A percentile compares a stretch with the other conserved stretches of the same genome.
Evolutionary conservation across 2,797 vertebrate species (phyloP).

Genomic region (Carduelis carduelis): DNA sequence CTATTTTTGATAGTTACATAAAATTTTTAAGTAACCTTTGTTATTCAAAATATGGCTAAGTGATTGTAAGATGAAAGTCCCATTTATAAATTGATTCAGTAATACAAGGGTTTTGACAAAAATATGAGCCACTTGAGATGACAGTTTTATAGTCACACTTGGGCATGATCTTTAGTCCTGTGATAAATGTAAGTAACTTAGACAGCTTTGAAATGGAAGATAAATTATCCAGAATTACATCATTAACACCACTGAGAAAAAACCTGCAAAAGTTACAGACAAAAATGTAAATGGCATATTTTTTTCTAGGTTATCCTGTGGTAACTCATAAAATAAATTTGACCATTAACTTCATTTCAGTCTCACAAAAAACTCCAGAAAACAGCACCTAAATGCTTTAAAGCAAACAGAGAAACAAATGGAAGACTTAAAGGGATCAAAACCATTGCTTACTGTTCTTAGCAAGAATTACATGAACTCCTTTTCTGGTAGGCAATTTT

Average conservation of each 20-base stretch:
- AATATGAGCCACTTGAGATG: neutral
- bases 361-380: neutral
- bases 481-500: neutral
- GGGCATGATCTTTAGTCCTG: neutral
- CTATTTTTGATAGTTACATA: neutral
- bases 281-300: neutral
- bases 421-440: neutral
- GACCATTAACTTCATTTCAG: neutral
- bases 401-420: neutral
- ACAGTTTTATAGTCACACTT: neutral
- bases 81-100: neutral
- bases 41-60: neutral
- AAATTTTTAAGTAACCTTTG: rapidly evolving
- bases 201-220: neutral
- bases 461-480: neutral
- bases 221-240: neutral
- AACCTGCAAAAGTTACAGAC: neutral
- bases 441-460: neutral
- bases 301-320: neutral
- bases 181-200: neutral
- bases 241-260: neutral
- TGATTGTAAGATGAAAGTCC: neutral
- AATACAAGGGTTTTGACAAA: neutral
- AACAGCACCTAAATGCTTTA: neutral
- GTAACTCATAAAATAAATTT: neutral